Evolutionary conservation across 2,888 invertebrate species (phyloP).

Genomic region (Diarsia brunnea): DNA sequence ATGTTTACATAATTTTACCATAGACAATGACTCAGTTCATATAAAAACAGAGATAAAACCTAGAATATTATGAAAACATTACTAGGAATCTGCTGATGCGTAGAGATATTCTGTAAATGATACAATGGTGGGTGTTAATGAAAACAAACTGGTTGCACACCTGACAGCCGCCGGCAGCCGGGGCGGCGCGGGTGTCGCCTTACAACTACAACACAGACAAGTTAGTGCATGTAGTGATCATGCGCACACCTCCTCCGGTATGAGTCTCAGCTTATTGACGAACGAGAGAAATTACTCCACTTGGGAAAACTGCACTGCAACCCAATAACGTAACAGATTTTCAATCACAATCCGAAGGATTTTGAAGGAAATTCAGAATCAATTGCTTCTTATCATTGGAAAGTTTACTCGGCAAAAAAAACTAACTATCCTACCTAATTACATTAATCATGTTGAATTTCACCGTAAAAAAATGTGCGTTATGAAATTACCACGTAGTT

Average conservation of each 20-base stretch:
- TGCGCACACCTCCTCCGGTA: too few relatives aligned
- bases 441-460: neutral
- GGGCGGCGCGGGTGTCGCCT: slow-evolving; percentile 51
- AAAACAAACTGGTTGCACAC: slow-evolving; percentile 58
- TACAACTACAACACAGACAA: slow-evolving; percentile 39
- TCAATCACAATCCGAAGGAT: neutral
- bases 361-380: neutral
- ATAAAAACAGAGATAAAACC: slow-evolving; percentile 34
- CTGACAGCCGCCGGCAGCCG: slow-evolving; percentile 42
- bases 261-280: neutral
- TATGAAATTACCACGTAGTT: neutral
- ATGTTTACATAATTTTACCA: slow-evolving; percentile 28
- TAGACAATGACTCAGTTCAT: slow-evolving; percentile 14
- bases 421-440: too few relatives aligned
- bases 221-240: slow-evolving; percentile 19
- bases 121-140: slow-evolving; percentile 29
- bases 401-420: neutral
- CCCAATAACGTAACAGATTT: neutral
- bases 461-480: too few relatives aligned
- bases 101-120: slow-evolving; percentile 39
- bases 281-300: neutral
- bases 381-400: neutral
- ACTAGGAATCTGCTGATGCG: slow-evolving; percentile 36
- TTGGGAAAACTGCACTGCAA: neutral
- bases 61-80: slow-evolving; percentile 44